Evolutionary conservation across 1,140 invertebrate genomes (phyloP).

Genomic region (Papilio aristodemus): DNA sequence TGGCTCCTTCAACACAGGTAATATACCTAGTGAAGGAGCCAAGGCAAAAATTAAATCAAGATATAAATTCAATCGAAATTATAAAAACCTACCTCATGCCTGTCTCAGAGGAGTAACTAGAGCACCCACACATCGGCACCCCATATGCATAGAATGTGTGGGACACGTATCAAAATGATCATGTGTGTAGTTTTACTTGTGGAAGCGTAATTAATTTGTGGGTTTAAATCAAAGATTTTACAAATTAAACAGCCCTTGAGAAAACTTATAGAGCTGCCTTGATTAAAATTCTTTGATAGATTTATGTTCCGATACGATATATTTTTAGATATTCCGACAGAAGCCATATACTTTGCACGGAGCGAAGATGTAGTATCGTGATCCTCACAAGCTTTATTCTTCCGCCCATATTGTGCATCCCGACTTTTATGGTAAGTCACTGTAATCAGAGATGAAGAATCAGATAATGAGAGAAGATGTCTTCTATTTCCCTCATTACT

Average conservation of each 20-base stretch:
- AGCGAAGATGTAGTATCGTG: slow-evolving; percentile 86
- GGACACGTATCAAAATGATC: too few species aligned
- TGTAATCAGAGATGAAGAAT: not conserved
- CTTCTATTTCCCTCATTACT: too few species aligned
- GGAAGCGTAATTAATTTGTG: not conserved
- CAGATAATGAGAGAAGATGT: too few species aligned
- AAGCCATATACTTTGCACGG: slow-evolving; percentile 83
- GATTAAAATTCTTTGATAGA: not conserved
- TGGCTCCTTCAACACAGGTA: too few species aligned
- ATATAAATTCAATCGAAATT: too few species aligned
- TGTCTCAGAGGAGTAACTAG: too few species aligned
- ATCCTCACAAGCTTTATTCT: slow-evolving; percentile 87
- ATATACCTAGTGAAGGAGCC: too few species aligned
- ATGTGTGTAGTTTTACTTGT: too few species aligned
- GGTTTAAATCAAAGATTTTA: not conserved
- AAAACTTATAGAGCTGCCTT: not conserved
- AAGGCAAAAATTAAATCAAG: too few species aligned
- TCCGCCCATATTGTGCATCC: slow-evolving; percentile 88
- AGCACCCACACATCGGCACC: too few species aligned
- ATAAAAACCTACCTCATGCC: too few species aligned
- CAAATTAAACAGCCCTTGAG: not conserved
- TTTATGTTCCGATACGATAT: slow-evolving; percentile 24
- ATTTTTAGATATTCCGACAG: slow-evolving; percentile 72
- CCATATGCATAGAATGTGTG: too few species aligned
- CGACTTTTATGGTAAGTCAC: slow-evolving; percentile 85